phyloP scores from a whole-genome alignment of 2,113 vertebrate species.

The Phoxinus phoxinus region DNA sequence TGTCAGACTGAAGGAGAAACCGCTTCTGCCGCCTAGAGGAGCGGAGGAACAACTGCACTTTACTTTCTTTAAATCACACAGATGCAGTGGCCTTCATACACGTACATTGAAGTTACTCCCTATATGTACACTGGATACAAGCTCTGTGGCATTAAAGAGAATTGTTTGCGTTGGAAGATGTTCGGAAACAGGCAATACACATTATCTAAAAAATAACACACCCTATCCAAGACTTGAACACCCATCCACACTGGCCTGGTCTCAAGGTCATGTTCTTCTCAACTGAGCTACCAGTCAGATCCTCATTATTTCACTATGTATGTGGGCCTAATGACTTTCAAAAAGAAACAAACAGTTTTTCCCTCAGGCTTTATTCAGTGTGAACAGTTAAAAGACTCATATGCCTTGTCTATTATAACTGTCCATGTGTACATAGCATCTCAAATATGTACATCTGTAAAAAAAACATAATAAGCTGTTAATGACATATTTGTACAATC shows the following conservation, averaged over 20 bases:
- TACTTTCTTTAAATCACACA: too few relatives aligned
- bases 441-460: too few relatives aligned
- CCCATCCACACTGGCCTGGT: not conserved
- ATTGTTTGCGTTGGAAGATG: not conserved
- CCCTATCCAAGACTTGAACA: not conserved
- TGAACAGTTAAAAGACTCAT: too few relatives aligned
- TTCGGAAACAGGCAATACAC: not conserved
- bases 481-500: too few relatives aligned
- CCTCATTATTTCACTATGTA: accelerated
- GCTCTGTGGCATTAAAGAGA: not conserved
- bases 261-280: too few relatives aligned
- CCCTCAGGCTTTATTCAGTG: too few relatives aligned
- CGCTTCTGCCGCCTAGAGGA: not conserved
- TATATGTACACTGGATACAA: not conserved
- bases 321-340: not conserved
- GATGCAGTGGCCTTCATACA: not conserved
- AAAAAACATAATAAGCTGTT: too few relatives aligned
- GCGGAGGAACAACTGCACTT: not conserved
- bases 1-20: not conserved
- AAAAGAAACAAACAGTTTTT: not conserved
- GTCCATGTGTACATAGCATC: too few relatives aligned
- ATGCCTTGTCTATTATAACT: too few relatives aligned
- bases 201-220: not conserved
- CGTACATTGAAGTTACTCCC: too few relatives aligned
- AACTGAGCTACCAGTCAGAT: not conserved